phyloP scores from a whole-genome alignment of 2,113 vertebrate species.

The Reinhardtius hippoglossoides region DNA sequence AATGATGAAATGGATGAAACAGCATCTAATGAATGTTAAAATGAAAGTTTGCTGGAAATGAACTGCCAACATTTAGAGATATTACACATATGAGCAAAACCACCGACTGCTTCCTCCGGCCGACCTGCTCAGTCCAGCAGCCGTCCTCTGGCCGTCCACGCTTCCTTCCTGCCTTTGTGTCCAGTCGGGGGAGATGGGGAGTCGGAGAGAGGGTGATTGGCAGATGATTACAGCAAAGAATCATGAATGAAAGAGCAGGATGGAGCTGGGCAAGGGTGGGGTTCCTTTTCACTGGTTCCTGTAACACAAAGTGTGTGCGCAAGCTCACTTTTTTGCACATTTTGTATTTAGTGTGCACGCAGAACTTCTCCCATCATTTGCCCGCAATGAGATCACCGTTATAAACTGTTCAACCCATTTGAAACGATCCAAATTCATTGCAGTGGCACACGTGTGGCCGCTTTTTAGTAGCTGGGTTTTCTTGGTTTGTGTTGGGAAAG shows the following conservation, averaged over 20 bases:
- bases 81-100: conserved; percentile 15
- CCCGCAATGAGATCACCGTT: conserved; percentile 29
- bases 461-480: background rate
- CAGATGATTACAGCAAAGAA: conserved; percentile 60
- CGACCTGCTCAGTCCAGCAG: conserved; percentile 53
- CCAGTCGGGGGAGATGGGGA: conserved; percentile 21
- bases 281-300: conserved; percentile 66
- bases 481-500: background rate
- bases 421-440: background rate
- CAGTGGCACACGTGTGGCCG: background rate
- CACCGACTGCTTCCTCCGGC: conserved; percentile 60
- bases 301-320: conserved; percentile 17
- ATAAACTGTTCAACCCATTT: background rate
- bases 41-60: conserved; percentile 4
- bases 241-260: conserved; percentile 68
- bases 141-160: conserved; percentile 34
- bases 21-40: background rate
- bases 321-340: conserved; percentile 1
- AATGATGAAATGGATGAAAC: background rate
- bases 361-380: background rate
- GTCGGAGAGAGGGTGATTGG: conserved; percentile 45
- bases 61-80: background rate
- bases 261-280: conserved; percentile 60
- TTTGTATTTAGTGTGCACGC: background rate
- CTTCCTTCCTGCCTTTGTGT: conserved; percentile 83